Base-by-base conservation (phyloP, 1,140 invertebrate species). In the Lucilia cuprina region DNA sequence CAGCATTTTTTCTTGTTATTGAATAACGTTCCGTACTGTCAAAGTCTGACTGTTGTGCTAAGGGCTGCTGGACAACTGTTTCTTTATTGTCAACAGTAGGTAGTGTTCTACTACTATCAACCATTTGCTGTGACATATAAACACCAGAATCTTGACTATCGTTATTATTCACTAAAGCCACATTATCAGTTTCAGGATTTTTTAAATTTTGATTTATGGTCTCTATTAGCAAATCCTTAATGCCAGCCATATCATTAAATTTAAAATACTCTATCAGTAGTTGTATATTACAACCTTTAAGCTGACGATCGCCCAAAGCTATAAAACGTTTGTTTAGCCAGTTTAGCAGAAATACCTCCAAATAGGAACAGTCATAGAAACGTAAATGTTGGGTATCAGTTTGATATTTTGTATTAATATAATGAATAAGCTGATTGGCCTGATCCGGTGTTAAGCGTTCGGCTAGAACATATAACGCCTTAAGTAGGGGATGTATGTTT, bases 321-420 rank as follows among this genome's bases (percentile, higher is more conserved):
- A 89, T 82, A 17, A 87, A 77, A 5, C 74, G 83, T 12, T 87
- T 82, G 3, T 86, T 86, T 25, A 91, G 74, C 90, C 89, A 91
- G 30, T 89, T 85, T 12, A 91, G 49, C 17, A 91, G 7, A 83
- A 89, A 90, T 17, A 91, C 87, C 85, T 91, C 90, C 74, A 91
- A 74, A 78, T 87, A 89, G 1, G 13, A 65, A 12, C 74, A 80
- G 78, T 91, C 87, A 82, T 89, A 89, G 74, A 88, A 91, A 30
- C 87, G 86, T n/a, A 90, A 30, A 0, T 85, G 86, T 9, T 89
- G 87, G 1, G 84, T 49, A 9, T 30, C 14, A 0, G 9, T 83
- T 80, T 49, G 55, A 30, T 19, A 83, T 84, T 83, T 84, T 35
- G 17, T 77, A 2, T 90, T 86, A 0, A 90, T 82, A 1, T 85